A percentile compares a stretch with the other conserved stretches of the same genome.
phyloP scores from a whole-genome alignment of 2,113 vertebrate species.

The Grallaria varia region DNA sequence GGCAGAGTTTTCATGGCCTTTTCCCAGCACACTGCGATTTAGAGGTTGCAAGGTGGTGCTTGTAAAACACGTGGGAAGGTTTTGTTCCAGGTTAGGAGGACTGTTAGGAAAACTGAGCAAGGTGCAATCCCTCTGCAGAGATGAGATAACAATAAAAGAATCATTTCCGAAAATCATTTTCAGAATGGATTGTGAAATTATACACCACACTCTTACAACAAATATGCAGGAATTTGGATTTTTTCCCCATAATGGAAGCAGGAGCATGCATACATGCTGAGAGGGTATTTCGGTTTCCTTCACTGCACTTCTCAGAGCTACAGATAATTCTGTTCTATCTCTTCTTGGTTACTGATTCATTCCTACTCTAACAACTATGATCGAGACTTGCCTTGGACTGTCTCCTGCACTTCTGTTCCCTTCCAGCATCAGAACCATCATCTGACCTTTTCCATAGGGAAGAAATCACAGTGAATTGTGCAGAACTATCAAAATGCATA shows the following conservation, averaged over 20 bases:
- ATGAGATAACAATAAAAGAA: background rate
- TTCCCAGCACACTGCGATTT: background rate
- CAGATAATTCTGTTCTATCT: background rate
- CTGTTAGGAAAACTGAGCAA: background rate
- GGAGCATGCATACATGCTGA: background rate
- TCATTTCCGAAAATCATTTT: background rate
- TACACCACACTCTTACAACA: background rate
- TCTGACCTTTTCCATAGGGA: conserved; percentile 23
- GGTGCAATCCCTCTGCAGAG: background rate
- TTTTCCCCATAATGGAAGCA: background rate
- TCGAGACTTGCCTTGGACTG: conserved; percentile 7
- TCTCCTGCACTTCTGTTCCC: conserved; percentile 34
- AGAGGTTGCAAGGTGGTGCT: background rate
- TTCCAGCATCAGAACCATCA: conserved; percentile 36
- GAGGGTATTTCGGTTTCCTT: background rate
- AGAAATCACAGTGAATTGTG: conserved; percentile 25
- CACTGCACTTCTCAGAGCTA: background rate
- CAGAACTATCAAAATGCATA: conserved; percentile 25
- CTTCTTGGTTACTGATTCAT: conserved; percentile 19
- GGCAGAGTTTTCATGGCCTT: background rate
- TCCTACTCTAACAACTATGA: background rate
- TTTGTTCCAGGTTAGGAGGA: background rate
- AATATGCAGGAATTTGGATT: background rate
- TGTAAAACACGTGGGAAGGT: background rate
- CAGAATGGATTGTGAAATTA: background rate